These are phyloP conservation scores for Remorina albescens DNA, from an alignment of 2,797 vertebrate species.

Conservation along the genomic window DNA sequence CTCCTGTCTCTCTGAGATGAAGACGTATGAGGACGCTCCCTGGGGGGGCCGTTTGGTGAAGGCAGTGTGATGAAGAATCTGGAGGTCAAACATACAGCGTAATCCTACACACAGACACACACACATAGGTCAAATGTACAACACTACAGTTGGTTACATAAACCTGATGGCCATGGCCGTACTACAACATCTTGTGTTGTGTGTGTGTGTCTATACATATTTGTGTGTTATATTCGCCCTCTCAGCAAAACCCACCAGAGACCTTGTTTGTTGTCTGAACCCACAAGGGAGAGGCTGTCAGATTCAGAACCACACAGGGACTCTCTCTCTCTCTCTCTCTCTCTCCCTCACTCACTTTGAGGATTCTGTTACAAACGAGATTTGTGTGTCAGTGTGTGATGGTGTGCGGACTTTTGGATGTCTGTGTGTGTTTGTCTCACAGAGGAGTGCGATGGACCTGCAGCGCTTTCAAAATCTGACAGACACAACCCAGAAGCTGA, in stretches of 20 bases:
- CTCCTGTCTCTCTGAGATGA: conserved; percentile 59
- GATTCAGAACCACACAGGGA: conserved; percentile 88
- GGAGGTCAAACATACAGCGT: conserved; percentile 68
- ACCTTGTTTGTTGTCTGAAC: conserved; percentile 94
- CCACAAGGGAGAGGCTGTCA: conserved; percentile 95
- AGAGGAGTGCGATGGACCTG: conserved; percentile 42
- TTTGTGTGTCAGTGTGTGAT: conserved; percentile 47
- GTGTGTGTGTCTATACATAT: conserved; percentile 22
- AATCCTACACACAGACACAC: conserved; percentile 44
- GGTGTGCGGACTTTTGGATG: conserved; percentile 43
- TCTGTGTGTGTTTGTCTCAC: conserved; percentile 5
- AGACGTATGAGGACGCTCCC: conserved; percentile 67
- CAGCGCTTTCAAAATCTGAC: conserved; percentile 32
- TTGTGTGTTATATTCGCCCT: conserved; percentile 50
- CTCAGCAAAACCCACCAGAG: conserved; percentile 84
- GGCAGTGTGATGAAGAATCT: conserved; percentile 62
- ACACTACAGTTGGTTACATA: conserved; percentile 69
- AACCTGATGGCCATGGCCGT: conserved; percentile 73
- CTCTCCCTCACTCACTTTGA: conserved; percentile 16
- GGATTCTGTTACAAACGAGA: conserved; percentile 54
- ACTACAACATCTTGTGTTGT: conserved; percentile 51
- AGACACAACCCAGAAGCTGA: conserved; percentile 35
- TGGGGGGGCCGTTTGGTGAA: conserved; percentile 48
- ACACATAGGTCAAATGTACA: conserved; percentile 64
- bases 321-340: conserved; percentile 10